Evolutionary conservation across 2,113 vertebrate genomes (phyloP).

Genomic region (Syrrhaptes paradoxus): DNA sequence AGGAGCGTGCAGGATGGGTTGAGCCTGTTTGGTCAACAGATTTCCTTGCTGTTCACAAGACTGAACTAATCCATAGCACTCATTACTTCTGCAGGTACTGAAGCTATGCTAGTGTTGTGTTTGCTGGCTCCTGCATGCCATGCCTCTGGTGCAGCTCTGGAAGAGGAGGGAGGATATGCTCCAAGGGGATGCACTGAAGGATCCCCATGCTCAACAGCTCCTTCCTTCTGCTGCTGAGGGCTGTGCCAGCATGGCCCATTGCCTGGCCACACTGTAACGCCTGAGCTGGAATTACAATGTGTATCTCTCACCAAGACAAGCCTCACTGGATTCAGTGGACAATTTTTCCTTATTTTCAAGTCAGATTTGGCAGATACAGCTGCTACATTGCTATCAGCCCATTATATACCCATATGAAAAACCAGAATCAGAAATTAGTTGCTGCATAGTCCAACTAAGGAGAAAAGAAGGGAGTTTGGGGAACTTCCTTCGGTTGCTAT

Average conservation of each 20-base stretch:
- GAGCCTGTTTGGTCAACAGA: background rate
- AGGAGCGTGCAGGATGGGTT: background rate
- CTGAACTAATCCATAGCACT: background rate
- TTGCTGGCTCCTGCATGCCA: background rate
- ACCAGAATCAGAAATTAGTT: background rate
- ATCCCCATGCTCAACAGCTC: rapidly evolving
- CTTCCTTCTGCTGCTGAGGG: background rate
- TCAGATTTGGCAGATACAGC: background rate
- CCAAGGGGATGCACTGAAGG: background rate
- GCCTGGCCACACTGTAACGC: background rate
- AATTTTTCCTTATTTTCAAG: background rate
- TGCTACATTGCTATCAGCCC: background rate
- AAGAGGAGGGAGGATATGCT: background rate
- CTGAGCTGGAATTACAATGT: background rate
- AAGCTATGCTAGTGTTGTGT: background rate
- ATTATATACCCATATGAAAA: background rate
- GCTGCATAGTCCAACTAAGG: background rate
- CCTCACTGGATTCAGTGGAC: background rate
- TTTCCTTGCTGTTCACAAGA: background rate
- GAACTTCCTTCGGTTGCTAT: background rate
- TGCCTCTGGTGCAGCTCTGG: background rate
- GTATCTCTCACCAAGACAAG: background rate
- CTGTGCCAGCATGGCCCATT: rapidly evolving
- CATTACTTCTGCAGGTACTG: background rate
- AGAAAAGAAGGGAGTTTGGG: background rate